Evolutionary conservation across 2,113 vertebrate species (phyloP).

Genomic region (Phaethornis superciliosus): DNA sequence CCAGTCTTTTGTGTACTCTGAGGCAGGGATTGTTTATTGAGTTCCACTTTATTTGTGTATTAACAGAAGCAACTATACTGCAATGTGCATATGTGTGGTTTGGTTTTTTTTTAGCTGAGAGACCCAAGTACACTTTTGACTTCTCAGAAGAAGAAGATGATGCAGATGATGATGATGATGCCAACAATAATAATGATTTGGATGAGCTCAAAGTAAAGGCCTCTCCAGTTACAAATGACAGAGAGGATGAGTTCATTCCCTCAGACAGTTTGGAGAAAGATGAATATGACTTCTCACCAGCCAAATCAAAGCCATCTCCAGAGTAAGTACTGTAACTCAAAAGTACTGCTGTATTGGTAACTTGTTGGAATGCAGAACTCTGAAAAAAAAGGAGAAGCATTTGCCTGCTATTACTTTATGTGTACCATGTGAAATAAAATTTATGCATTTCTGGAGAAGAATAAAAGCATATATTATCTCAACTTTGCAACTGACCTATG

Average conservation of each 20-base stretch:
- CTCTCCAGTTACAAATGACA: constrained; percentile 85
- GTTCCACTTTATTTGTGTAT: background rate
- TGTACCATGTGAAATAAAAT: background rate
- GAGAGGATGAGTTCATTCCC: constrained; percentile 83
- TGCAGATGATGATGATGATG: constrained; percentile 81
- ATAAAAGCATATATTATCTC: background rate
- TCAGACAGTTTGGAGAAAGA: constrained; percentile 82
- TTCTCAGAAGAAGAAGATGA: constrained; percentile 96
- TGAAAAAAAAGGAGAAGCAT: background rate
- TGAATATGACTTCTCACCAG: constrained; percentile 82
- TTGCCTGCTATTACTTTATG: background rate
- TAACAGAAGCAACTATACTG: background rate
- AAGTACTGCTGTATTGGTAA: background rate
- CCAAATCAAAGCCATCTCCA: constrained; percentile 78
- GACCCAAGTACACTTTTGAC: constrained; percentile 97
- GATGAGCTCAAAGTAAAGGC: constrained; percentile 82
- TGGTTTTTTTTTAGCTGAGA: constrained; percentile 82
- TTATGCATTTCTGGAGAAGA: background rate
- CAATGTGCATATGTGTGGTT: background rate
- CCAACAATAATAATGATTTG: constrained; percentile 76
- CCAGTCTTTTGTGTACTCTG: background rate
- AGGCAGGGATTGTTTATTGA: background rate
- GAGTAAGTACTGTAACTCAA: constrained; percentile 74
- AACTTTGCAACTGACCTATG: background rate
- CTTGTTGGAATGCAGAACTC: background rate